A percentile compares a stretch with the other conserved stretches of the same genome.
phyloP scores from a whole-genome alignment of 2,888 invertebrate species.

The Ametastegia equiseti region DNA sequence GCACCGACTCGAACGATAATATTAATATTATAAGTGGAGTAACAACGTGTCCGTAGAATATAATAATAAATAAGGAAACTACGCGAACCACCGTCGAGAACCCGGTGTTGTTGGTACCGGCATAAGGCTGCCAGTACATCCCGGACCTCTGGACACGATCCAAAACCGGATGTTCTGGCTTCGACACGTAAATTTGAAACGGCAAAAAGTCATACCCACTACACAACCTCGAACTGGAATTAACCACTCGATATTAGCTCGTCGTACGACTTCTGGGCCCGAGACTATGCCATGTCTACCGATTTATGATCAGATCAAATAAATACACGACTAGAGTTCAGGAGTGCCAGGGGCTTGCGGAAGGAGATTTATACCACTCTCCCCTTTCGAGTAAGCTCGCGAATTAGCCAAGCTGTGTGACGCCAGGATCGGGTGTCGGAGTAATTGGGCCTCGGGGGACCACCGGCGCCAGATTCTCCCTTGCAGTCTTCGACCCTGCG shows the following conservation, averaged over 20 bases:
- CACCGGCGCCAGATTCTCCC: conserved; percentile 60
- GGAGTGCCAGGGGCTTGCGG: background rate
- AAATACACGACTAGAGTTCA: background rate
- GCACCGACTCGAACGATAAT: conserved; percentile 54
- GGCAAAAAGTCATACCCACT: conserved; percentile 59
- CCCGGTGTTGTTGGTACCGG: conserved; percentile 26
- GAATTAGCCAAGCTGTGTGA: conserved; percentile 74
- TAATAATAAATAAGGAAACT: conserved; percentile 61
- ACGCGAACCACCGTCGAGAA: conserved; percentile 45
- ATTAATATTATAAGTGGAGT: conserved; percentile 55
- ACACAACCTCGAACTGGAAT: conserved; percentile 51
- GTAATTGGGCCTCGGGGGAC: conserved; percentile 76
- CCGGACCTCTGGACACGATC: conserved; percentile 61
- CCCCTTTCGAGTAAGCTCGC: conserved; percentile 49
- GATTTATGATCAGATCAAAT: background rate
- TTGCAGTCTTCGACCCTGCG: conserved; percentile 44
- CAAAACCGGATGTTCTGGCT: conserved; percentile 63
- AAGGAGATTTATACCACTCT: conserved; percentile 44
- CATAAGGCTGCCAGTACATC: conserved; percentile 49
- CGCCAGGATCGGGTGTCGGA: conserved; percentile 74
- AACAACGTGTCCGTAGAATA: conserved; percentile 43
- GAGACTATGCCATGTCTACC: background rate
- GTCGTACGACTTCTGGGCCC: background rate
- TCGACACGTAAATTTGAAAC: conserved; percentile 53
- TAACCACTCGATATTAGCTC: background rate